Evolutionary conservation across 2,888 invertebrate genomes (phyloP).

Genomic region (Eilema depressum): DNA sequence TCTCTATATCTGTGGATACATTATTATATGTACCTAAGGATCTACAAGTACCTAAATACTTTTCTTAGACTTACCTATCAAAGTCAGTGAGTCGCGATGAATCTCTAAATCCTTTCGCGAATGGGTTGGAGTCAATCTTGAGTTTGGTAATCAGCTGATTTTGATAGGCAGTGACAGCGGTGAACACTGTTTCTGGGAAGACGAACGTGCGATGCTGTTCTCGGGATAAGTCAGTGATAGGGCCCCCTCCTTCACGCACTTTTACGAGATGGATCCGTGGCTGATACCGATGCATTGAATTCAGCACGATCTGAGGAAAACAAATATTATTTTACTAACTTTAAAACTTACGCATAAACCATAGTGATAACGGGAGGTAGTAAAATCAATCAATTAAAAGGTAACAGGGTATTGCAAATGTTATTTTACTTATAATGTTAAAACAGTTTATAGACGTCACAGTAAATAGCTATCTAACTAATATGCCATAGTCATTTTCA

Average conservation of each 20-base stretch:
- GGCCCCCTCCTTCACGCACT: slow-evolving; percentile 86
- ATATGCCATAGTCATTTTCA: background rate
- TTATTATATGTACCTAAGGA: background rate
- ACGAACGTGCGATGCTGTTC: slow-evolving; percentile 98
- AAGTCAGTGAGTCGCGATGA: slow-evolving; percentile 97
- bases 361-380: background rate
- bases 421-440: background rate
- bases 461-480: background rate
- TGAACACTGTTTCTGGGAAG: slow-evolving; percentile 99
- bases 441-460: background rate
- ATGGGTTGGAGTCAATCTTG: slow-evolving; percentile 99
- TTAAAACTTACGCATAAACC: background rate
- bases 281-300: slow-evolving; percentile 99
- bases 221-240: slow-evolving; percentile 94
- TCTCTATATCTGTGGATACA: no score
- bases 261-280: slow-evolving; percentile 98
- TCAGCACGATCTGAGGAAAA: slow-evolving; percentile 95
- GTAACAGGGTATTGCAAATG: background rate
- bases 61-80: slow-evolving; percentile 89
- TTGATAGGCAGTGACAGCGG: slow-evolving; percentile 99
- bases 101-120: slow-evolving; percentile 99
- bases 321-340: slow-evolving; percentile 7
- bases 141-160: slow-evolving; percentile 99
- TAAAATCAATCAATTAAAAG: background rate
- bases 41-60: background rate